These are phyloP conservation scores for Heliconius eleuchia DNA, from an alignment of 1,140 invertebrate species.

Conservation along the genomic window DNA sequence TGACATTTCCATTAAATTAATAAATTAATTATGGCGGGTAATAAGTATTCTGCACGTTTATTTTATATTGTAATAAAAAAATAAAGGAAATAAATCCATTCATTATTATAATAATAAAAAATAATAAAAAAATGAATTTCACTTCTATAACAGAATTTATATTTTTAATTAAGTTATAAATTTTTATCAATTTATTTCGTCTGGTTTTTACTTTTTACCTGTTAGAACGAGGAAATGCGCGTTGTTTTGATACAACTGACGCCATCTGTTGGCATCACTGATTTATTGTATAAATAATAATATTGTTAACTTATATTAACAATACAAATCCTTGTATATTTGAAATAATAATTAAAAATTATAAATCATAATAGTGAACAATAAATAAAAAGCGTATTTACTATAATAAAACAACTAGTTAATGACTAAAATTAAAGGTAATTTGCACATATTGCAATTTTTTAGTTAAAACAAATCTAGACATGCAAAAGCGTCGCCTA, in stretches of 20 bases:
- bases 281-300: neutral
- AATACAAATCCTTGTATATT: neutral
- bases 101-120: neutral
- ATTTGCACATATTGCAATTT: neutral
- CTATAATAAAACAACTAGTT: neutral
- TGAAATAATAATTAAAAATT: neutral
- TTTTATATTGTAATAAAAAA: neutral
- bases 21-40: neutral
- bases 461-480: neutral
- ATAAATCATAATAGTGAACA: neutral
- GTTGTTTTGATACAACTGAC: conserved; percentile 55
- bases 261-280: conserved; percentile 53
- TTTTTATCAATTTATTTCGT: neutral
- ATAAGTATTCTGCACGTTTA: neutral
- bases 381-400: neutral
- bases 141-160: neutral
- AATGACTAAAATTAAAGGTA: neutral
- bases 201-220: conserved; percentile 8
- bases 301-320: neutral
- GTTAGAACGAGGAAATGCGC: conserved; percentile 2
- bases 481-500: neutral
- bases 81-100: neutral
- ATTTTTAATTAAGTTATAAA: neutral
- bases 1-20: neutral
- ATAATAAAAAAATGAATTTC: neutral